phyloP scores from a whole-genome alignment of 2,797 vertebrate genomes.

The Anomalospiza imberbis region DNA sequence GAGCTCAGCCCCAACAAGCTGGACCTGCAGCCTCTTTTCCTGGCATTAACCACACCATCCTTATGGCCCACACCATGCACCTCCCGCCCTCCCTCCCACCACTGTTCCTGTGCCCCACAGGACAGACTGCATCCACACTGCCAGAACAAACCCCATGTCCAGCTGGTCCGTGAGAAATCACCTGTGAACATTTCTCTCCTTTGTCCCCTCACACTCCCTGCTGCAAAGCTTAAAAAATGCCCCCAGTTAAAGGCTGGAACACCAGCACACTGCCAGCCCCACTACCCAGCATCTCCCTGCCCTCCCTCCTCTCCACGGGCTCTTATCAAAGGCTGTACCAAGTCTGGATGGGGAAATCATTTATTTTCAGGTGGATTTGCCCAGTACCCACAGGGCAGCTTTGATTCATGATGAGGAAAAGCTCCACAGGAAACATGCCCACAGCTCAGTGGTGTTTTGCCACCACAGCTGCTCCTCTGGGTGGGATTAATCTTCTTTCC shows the following conservation, averaged over 20 bases:
- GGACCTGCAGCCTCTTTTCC: background rate
- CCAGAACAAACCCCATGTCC: fast-evolving
- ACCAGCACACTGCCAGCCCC: background rate
- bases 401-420: background rate
- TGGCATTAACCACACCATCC: background rate
- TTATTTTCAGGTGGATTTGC: background rate
- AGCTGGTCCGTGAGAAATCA: background rate
- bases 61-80: fast-evolving
- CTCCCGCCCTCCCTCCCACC: background rate
- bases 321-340: background rate
- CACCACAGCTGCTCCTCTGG: background rate
- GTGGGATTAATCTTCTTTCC: background rate
- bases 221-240: background rate
- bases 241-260: background rate
- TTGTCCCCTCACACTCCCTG: background rate
- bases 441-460: background rate
- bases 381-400: background rate
- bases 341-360: background rate
- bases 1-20: background rate
- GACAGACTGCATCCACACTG: background rate
- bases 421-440: background rate
- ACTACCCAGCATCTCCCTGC: background rate
- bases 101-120: background rate
- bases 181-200: background rate
- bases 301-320: fast-evolving